phyloP scores from a whole-genome alignment of 2,888 invertebrate species.

The Lasiommata megera region DNA sequence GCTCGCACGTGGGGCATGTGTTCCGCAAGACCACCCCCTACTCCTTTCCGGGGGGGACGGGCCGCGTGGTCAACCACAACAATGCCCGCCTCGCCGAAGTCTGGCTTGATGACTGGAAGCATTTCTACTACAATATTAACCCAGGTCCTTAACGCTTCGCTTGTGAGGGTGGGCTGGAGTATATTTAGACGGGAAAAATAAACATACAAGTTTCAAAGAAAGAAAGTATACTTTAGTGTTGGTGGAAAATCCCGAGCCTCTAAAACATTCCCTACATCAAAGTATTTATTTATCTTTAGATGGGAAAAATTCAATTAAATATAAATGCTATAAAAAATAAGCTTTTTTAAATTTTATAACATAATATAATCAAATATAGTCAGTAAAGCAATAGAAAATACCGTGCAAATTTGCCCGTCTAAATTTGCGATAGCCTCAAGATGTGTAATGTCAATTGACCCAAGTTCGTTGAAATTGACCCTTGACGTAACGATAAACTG shows the following conservation, averaged over 20 bases:
- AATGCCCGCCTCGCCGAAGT: conserved; percentile 98
- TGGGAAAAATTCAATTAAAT: no score
- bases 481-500: not conserved
- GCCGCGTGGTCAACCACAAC: conserved; percentile 98
- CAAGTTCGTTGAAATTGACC: not conserved
- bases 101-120: conserved; percentile 99
- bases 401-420: not conserved
- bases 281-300: not conserved
- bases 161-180: not conserved
- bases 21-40: conserved; percentile 99
- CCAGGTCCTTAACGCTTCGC: conserved; percentile 85
- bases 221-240: no score
- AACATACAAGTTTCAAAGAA: not conserved
- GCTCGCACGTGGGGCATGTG: conserved; percentile 97
- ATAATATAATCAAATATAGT: no score
- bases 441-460: conserved; percentile 17
- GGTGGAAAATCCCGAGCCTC: no score
- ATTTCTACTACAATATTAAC: conserved; percentile 99
- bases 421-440: conserved; percentile 4
- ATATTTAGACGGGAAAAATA: not conserved
- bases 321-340: no score
- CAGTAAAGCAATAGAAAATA: not conserved
- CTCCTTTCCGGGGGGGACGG: conserved; percentile 98
- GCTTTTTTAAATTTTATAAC: no score
- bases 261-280: not conserved